Base-by-base conservation (phyloP, 1,140 invertebrate genomes). In the Drosophila lacertosa region DNA sequence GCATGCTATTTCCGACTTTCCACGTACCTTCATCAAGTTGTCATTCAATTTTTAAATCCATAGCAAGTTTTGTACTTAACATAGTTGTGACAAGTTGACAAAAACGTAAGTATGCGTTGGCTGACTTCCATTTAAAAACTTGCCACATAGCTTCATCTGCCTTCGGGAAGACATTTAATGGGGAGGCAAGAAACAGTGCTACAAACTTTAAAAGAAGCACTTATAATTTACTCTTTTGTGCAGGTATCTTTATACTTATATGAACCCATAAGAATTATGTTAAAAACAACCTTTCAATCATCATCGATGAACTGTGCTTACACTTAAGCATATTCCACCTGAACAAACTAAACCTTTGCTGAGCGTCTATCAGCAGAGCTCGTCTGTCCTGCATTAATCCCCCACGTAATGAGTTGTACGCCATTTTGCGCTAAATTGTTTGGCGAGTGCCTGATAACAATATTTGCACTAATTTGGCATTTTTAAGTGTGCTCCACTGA, bases 401-500 rank as follows among this genome's bases (percentile, higher is more conserved):
- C 76, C 45, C 39, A 39, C 83, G 73, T 90, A 90, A 90, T 90
- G 89, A 90, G 89, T 90, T 90, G 89, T 90, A 89, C 89, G 89
- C 89, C 89, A 90, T 90, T 90, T 90, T 90, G 77, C 74, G 84
- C 80, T 82, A 86, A 90, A 90, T 90, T 90, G 89, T 90, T 89
- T 90, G 88, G 82, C 71, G 88, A 90, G 89, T 90, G 89, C 84
- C 88, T 90, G 89, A 90, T 90, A 90, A 90, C 89, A 90, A 90
- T 90, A 82, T 90, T 90, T 90, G 89, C 86, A 90, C 89, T 90
- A 90, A 90, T 90, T 90, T 90, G 89, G 89, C 84, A 89, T 89
- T 90, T 90, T 90, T 89, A 90, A 89, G 86, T 88, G 89, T 90
- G 75, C 89, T 90, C 73, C 75, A 90, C 89, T 82, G 89, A 90